Evolutionary conservation across 1,140 invertebrate genomes (phyloP).

Genomic region (Philotrypesis tridentata): DNA sequence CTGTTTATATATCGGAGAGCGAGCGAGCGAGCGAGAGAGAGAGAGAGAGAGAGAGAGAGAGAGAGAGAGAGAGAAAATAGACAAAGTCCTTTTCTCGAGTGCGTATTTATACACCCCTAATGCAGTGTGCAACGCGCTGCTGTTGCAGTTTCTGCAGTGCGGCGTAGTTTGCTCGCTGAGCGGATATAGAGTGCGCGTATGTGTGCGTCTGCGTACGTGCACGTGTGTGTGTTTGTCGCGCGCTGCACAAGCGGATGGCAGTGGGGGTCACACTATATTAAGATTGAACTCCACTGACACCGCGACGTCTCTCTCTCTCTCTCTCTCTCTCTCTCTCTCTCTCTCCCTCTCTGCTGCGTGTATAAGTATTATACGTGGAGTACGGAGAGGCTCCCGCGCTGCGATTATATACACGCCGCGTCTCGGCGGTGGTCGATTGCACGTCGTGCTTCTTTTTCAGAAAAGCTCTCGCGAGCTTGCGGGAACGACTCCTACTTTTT

Average conservation of each 20-base stretch:
- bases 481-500: background rate
- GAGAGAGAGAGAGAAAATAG: background rate
- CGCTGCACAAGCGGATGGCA: constrained; percentile 57
- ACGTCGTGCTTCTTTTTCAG: background rate
- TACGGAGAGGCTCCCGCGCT: constrained; percentile 4
- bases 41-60: too few species aligned
- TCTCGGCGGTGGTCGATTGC: constrained; percentile 28
- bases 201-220: constrained; percentile 52
- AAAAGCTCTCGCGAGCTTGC: background rate
- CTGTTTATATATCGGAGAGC: background rate
- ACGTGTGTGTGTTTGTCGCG: too few species aligned
- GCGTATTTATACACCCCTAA: constrained; percentile 44
- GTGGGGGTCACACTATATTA: constrained; percentile 75
- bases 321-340: constrained; percentile 20
- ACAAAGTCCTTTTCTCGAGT: background rate
- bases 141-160: constrained; percentile 47
- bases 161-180: constrained; percentile 46
- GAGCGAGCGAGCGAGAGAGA: too few species aligned
- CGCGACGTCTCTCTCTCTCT: constrained; percentile 50
- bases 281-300: constrained; percentile 75
- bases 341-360: background rate
- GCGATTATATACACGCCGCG: background rate
- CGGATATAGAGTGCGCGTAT: constrained; percentile 48
- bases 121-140: constrained; percentile 39
- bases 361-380: too few species aligned